A percentile compares a stretch with the other conserved stretches of the same genome.
Evolutionary conservation across 1,140 invertebrate species (phyloP).

Genomic region (Leptoteleia sp.): DNA sequence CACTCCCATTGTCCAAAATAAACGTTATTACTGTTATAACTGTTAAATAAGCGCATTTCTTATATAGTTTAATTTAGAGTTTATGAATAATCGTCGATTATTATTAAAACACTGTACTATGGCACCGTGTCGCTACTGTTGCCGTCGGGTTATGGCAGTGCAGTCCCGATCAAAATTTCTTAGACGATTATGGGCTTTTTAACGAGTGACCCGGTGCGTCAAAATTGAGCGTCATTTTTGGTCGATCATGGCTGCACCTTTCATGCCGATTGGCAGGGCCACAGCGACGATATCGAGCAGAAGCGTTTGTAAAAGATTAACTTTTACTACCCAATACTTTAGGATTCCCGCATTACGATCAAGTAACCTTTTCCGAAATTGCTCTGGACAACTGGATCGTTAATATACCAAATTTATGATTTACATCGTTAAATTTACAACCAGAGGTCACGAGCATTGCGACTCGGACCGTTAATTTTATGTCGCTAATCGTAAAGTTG

Average conservation of each 20-base stretch:
- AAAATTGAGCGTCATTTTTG: slow-evolving; percentile 1
- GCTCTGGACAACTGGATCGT: slow-evolving; percentile 26
- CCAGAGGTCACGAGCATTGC: not conserved
- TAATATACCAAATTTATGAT: slow-evolving; percentile 13
- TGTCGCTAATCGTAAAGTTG: slow-evolving; percentile 1
- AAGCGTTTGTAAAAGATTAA: slow-evolving; percentile 35
- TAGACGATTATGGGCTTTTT: slow-evolving; percentile 16
- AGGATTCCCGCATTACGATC: slow-evolving; percentile 21
- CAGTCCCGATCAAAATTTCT: slow-evolving; percentile 7
- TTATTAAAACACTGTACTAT: slow-evolving; percentile 31
- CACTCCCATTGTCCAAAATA: too few species aligned
- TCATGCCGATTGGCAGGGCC: slow-evolving; percentile 19
- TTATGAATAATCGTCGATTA: slow-evolving; percentile 60
- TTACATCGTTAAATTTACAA: slow-evolving; percentile 1
- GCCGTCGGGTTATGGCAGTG: slow-evolving; percentile 1
- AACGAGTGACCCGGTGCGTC: too few species aligned
- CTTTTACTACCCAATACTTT: slow-evolving; percentile 47
- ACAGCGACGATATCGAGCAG: slow-evolving; percentile 43
- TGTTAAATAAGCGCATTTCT: too few species aligned
- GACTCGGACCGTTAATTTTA: not conserved
- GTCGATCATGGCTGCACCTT: slow-evolving; percentile 18
- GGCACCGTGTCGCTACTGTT: slow-evolving; percentile 30
- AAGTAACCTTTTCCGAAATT: slow-evolving; percentile 10
- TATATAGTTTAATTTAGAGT: slow-evolving; percentile 70
- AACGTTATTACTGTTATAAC: too few species aligned